Conservation (phyloP, 2,113 vertebrate species). For the Campylorhamphus procurvoides region DNA sequence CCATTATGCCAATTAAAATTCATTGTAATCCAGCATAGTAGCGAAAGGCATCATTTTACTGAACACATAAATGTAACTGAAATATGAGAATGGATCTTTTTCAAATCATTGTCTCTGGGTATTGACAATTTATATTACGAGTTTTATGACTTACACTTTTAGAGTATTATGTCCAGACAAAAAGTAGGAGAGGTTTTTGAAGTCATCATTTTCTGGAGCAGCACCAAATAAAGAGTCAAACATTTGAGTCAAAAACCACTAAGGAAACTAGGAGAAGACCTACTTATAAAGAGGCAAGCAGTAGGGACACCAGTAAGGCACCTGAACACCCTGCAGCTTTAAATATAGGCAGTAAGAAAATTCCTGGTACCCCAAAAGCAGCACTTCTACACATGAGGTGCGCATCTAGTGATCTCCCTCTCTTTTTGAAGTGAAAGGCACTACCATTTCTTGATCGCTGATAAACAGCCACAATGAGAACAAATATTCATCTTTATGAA, state of each 20-base stretch:
- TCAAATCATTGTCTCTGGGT: background rate
- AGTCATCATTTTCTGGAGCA: background rate
- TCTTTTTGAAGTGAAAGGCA: background rate
- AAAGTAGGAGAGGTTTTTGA: background rate
- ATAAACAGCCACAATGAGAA: background rate
- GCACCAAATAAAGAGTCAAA: background rate
- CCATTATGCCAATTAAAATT: background rate
- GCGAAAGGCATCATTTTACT: background rate
- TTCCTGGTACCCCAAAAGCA: background rate
- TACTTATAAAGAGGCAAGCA: background rate
- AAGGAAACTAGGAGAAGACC: background rate
- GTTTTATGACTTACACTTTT: background rate
- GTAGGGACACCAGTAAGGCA: background rate
- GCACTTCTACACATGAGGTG: background rate
- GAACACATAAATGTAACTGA: background rate
- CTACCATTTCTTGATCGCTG: background rate
- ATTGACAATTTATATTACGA: background rate
- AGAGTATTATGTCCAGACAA: background rate
- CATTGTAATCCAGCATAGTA: background rate
- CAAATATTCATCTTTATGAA: background rate
- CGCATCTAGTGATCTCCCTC: background rate
- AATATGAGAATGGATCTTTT: background rate
- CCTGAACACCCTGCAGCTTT: background rate
- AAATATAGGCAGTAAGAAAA: background rate
- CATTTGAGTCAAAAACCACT: background rate